Evolutionary conservation across 2,113 vertebrate species (phyloP), one percentile per base, ranked within the genome.

Genomic region (Tursiops truncatus): DNA sequence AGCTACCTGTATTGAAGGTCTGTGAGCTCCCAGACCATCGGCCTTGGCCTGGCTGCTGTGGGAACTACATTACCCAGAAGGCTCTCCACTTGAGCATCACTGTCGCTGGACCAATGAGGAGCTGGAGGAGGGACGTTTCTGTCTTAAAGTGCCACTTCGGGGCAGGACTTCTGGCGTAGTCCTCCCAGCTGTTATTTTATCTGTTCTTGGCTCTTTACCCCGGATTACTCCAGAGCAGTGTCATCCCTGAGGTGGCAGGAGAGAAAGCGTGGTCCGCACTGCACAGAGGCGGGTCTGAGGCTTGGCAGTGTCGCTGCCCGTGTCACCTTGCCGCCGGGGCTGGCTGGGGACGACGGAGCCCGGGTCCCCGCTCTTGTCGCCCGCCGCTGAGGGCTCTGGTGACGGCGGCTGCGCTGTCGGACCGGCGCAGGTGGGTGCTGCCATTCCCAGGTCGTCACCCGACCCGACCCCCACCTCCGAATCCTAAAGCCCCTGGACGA

Each of bases 51-150:
- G 79, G 41, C 0, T 0, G 0, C 25, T n/a, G 25, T 50, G 14
- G 21, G 67, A 95, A 82, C 73, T 91, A 93, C 86, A 90, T 38
- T 65, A 63, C n/a, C 50, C 58, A 53, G 74, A 53, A 74, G 38
- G 36, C 21, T 14, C 5, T 65, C 15, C 33, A 12, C 28, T 5
- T 8, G 8, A 81, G 63, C 53, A 1, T 56, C 0, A 0, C 18
- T 17, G 33, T 18, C 11, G 15, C 31, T 74, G 26, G 38, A 28
- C 31, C 82, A 83, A 83, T 71, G 62, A 58, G 31, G 7, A 62
- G 36, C 18, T 1, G 0, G 53, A 6, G 70, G 47, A 68, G 28
- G 38, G 33, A 20, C 1, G 1, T 15, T 36, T 65, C 17, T 6
- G 12, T 10, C 5, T 18, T 44, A 17, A 5, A 5, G 2, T 2